Evolutionary conservation across 2,113 vertebrate species (phyloP), one percentile per base, ranked within the genome.

Genomic region (Rhea pennata): DNA sequence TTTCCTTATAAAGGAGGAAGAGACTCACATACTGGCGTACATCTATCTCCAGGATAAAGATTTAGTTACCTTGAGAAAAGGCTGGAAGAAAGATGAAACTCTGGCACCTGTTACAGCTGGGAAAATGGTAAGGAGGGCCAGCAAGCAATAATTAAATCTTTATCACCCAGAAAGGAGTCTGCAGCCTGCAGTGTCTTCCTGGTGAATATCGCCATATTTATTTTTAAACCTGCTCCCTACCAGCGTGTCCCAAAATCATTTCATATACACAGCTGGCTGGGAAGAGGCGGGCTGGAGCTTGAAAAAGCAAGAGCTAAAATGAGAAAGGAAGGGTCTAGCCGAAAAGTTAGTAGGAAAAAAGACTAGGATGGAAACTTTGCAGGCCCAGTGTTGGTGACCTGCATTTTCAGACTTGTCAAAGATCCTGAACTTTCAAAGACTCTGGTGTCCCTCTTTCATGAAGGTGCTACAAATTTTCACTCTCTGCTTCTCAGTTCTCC

Each of bases 11-110:
- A 90, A 79, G 84, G 50, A 79, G 33, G 51, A 70, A 88, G 72
- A 92, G 56, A 54, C 56, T 94, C 93, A 72, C 40, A 46, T 48
- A 69, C 75, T 53, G 82, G 36, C 67, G 73, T 61, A 56, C 79
- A 90, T 73, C 53, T 84, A 56, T 76, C 76, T 91, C 75, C 81
- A 78, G 76, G 83, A 95, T 65, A 93, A 94, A 84, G 89, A 80
- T 95, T 94, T 93, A 96, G 96, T 96, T 96, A 93, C 89, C 58
- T 93, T 70, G 62, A 83, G 79, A 86, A 93, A 96, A 81, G 75
- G 8, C 51, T 77, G 44, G 83, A 85, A 79, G 77, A 93, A 89
- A 73, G 78, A 84, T 91, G 87, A 93, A 92, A 67, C 29, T 85
- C 67, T 36, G 87, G 67, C 93, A 96, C 93, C 94, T 96, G 94